Conservation (phyloP, 1,140 invertebrate genomes). For the Matsumurasca onukii region DNA sequence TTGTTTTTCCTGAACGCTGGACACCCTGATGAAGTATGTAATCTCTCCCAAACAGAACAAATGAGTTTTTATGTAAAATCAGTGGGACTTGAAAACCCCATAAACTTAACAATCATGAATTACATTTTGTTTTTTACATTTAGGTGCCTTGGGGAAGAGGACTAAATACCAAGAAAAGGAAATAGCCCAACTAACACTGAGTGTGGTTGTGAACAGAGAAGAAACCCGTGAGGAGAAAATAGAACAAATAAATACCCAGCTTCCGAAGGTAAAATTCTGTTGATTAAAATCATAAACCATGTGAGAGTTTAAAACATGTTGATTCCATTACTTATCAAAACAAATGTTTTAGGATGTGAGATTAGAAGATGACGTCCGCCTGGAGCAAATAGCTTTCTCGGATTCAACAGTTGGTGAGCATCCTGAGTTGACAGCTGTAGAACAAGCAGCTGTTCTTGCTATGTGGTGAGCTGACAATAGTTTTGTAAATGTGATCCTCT, state of each 20-base stretch:
- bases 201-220: slow-evolving; percentile 55
- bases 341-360: slow-evolving; percentile 62
- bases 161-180: slow-evolving; percentile 84
- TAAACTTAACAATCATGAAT: too few relatives aligned
- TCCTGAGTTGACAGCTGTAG: slow-evolving; percentile 63
- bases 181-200: slow-evolving; percentile 77
- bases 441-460: slow-evolving; percentile 77
- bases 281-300: too few relatives aligned
- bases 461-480: slow-evolving; percentile 63
- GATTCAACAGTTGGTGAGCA: slow-evolving; percentile 56
- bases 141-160: slow-evolving; percentile 80
- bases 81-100: too few relatives aligned
- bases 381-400: slow-evolving; percentile 74
- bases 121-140: slow-evolving; percentile 38
- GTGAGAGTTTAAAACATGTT: too few relatives aligned
- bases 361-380: slow-evolving; percentile 80
- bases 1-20: too few relatives aligned
- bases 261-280: too few relatives aligned
- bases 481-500: too few relatives aligned
- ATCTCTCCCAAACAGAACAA: too few relatives aligned
- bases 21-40: too few relatives aligned
- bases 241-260: too few relatives aligned
- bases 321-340: too few relatives aligned
- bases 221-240: background rate
- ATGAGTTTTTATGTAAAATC: too few relatives aligned